Evolutionary conservation across 2,797 vertebrate species (phyloP).

Genomic region (Characodon lateralis): DNA sequence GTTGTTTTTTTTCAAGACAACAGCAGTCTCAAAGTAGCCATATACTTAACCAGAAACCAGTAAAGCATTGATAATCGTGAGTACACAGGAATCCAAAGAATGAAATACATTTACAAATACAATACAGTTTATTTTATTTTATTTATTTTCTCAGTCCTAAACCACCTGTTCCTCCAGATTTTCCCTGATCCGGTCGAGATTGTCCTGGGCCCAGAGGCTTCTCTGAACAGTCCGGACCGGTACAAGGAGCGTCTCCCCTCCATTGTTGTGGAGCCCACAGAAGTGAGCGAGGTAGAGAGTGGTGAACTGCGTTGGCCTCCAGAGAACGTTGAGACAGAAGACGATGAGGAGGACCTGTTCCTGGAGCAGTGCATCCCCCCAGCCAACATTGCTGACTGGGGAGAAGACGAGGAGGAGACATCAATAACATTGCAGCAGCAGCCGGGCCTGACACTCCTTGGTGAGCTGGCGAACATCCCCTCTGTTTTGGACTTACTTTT

Average conservation of each 20-base stretch:
- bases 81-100: too few relatives aligned
- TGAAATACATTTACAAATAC: too few relatives aligned
- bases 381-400: slow-evolving; percentile 83
- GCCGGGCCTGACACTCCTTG: slow-evolving; percentile 75
- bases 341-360: slow-evolving; percentile 81
- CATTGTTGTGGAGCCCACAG: slow-evolving; percentile 86
- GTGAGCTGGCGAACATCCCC: slow-evolving; percentile 49
- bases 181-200: slow-evolving; percentile 82
- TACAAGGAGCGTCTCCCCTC: slow-evolving; percentile 83
- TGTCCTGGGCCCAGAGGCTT: slow-evolving; percentile 55
- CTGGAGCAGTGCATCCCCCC: slow-evolving; percentile 84
- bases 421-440: slow-evolving; percentile 72
- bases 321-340: slow-evolving; percentile 76
- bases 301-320: slow-evolving; percentile 87
- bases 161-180: slow-evolving; percentile 67
- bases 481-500: too few relatives aligned
- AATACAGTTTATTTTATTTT: background rate
- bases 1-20: too few relatives aligned
- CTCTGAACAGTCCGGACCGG: slow-evolving; percentile 52
- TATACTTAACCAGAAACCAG: too few relatives aligned
- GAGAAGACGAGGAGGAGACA: slow-evolving; percentile 72
- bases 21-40: too few relatives aligned
- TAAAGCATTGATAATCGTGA: too few relatives aligned
- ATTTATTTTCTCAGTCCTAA: background rate
- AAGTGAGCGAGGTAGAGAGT: slow-evolving; percentile 85